Conservation (phyloP, 2,888 invertebrate genomes). For the Alloplasta piceator region DNA sequence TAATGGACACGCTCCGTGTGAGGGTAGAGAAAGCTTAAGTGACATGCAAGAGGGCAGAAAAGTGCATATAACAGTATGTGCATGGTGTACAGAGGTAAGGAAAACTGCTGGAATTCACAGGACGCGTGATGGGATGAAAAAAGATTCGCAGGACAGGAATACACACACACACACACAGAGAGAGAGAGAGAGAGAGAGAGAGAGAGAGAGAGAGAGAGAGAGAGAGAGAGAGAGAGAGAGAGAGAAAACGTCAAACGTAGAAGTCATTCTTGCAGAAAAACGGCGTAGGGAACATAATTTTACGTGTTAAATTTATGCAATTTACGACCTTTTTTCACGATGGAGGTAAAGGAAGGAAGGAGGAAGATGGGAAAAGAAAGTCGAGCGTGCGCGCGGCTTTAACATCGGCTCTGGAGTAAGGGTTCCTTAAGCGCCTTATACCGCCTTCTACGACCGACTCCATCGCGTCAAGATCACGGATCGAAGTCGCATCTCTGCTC, state of each 20-base stretch:
- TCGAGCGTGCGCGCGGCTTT: constrained; percentile 56
- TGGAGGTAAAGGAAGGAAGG: constrained; percentile 13
- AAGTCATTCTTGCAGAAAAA: neutral
- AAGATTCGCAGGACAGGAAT: constrained; percentile 36
- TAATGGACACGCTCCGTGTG: too few species aligned
- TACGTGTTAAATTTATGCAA: too few species aligned
- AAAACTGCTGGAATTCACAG: constrained; percentile 44
- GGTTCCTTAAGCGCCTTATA: constrained; percentile 67
- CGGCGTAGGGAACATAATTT: neutral
- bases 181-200: constrained; percentile 10
- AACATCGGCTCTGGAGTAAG: constrained; percentile 53
- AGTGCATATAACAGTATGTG: neutral
- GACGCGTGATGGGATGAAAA: constrained; percentile 55
- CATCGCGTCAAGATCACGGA: constrained; percentile 59
- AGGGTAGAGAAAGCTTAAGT: neutral
- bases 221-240: constrained; percentile 13
- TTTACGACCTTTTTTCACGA: neutral
- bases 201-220: constrained; percentile 30
- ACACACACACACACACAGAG: too few species aligned
- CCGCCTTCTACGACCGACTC: constrained; percentile 63
- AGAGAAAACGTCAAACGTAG: neutral
- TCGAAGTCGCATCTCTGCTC: constrained; percentile 52
- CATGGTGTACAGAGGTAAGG: constrained; percentile 22
- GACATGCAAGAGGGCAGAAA: neutral
- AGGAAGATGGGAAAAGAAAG: constrained; percentile 40